Evolutionary conservation across 1,140 invertebrate species (phyloP), one percentile per base, ranked within the genome.

Genomic region (Chrysoperla carnea): DNA sequence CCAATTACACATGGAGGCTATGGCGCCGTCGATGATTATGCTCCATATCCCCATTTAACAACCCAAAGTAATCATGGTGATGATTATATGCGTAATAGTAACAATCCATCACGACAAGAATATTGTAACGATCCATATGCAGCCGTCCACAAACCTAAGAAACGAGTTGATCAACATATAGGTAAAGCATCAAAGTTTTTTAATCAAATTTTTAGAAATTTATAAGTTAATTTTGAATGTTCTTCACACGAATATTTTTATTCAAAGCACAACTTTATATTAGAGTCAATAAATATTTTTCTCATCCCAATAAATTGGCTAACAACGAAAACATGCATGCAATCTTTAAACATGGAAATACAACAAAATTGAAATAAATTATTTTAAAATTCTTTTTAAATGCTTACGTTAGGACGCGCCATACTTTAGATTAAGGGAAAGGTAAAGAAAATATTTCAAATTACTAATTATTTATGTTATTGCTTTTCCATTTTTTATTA

Each of bases 111-210:
- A 53, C 69, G 82, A 47, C 81, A 87, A 64, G 81, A 88, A 59
- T 86, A 85, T 63, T 83, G 79, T 62, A 75, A 76, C 41, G 84
- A 89, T 63, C 81, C 81, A 14, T 87, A 87, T 64, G 81, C 81
- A 39, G 77, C 81, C 38, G 81, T 87, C 42, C 82, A 85, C 58
- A 87, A 88, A 62, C 81, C 81, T 41, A 85, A 85, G 66, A 87
- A 87, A 63, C 68, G 77, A 40, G 70, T 80, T 57, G 78, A 82
- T 54, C 77, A 78, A 59, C 80, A 83, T 64, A 77, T 81, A 56
- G 81, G 81, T 84, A 51, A 75, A 73, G 17, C 17, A 23, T 68
- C 50, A 29, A 46, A 40, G 14, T 28, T 48, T 36, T 40, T 40
- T 40, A 14, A 27, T 29, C 11, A 4, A 5, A 40, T 23, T 28